phyloP scores from a whole-genome alignment of 2,888 invertebrate species.

The Drosophila fulvimacula region DNA sequence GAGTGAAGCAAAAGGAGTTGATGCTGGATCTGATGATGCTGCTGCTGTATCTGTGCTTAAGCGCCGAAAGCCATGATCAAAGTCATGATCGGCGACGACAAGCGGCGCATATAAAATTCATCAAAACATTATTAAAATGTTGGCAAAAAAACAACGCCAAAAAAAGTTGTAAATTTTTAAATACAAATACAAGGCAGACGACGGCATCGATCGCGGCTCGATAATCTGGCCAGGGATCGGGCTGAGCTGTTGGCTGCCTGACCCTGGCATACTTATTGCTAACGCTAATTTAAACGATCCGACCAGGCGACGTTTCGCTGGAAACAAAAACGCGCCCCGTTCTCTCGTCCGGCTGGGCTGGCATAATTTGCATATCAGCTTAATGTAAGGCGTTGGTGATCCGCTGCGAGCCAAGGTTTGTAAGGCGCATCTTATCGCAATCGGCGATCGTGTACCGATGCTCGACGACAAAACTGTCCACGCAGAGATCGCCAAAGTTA shows the following conservation, averaged over 20 bases:
- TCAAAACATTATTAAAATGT: slow-evolving; percentile 80
- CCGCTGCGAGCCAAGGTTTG: slow-evolving; percentile 52
- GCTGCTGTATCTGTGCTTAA: slow-evolving; percentile 11
- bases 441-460: slow-evolving; percentile 62
- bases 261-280: slow-evolving; percentile 74
- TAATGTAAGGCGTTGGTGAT: slow-evolving; percentile 69
- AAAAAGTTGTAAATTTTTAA: slow-evolving; percentile 73
- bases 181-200: slow-evolving; percentile 66
- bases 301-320: slow-evolving; percentile 56
- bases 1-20: slow-evolving; percentile 10
- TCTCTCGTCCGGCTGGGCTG: slow-evolving; percentile 15
- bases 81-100: slow-evolving; percentile 74
- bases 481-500: slow-evolving; percentile 19
- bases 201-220: slow-evolving; percentile 49
- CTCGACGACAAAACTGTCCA: slow-evolving; percentile 74
- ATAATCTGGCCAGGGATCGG: slow-evolving; percentile 59
- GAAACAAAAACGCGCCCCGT: slow-evolving; percentile 45
- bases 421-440: slow-evolving; percentile 65
- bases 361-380: slow-evolving; percentile 79
- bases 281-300: slow-evolving; percentile 78
- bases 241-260: slow-evolving; percentile 27
- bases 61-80: slow-evolving; percentile 71
- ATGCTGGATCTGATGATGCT: neutral
- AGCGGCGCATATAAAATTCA: slow-evolving; percentile 77
- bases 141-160: slow-evolving; percentile 35